Percentiles rank a stretch among this genome's conserved stretches.
phyloP scores from a whole-genome alignment of 2,888 invertebrate genomes.

The Ormyrus labotus region DNA sequence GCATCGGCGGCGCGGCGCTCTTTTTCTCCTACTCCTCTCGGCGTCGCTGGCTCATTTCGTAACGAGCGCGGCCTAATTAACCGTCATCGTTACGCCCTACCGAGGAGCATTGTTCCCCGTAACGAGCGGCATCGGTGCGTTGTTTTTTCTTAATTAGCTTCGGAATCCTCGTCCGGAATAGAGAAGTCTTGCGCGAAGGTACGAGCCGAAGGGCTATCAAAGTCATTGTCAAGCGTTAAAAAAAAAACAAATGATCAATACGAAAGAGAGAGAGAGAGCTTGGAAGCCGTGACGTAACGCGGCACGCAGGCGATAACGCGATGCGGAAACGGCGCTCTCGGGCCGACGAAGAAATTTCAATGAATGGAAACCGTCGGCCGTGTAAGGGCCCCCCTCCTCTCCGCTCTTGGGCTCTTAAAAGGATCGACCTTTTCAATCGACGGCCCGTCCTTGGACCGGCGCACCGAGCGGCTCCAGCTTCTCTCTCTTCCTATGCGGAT shows the following conservation, averaged over 20 bases:
- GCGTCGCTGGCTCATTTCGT: constrained; percentile 36
- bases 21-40: background rate
- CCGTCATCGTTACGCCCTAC: constrained; percentile 36
- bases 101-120: too few species aligned
- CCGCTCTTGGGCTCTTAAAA: constrained; percentile 65
- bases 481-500: constrained; percentile 26
- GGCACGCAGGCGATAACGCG: constrained; percentile 57
- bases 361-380: constrained; percentile 70
- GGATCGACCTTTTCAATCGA: constrained; percentile 74
- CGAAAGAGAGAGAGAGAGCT: background rate
- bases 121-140: too few species aligned
- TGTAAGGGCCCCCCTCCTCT: constrained; percentile 62
- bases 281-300: too few species aligned
- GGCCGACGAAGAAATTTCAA: constrained; percentile 68
- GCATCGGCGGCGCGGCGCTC: background rate
- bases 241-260: background rate
- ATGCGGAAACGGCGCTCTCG: constrained; percentile 61
- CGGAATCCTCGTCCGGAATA: too few species aligned
- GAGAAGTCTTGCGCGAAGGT: too few species aligned
- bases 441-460: constrained; percentile 67
- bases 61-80: constrained; percentile 46
- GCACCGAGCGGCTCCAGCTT: constrained; percentile 21
- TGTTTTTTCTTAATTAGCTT: too few species aligned
- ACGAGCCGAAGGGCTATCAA: too few species aligned
- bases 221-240: too few species aligned